Base-by-base conservation (phyloP, 2,888 invertebrate genomes). In the Heliconius ethilla region DNA sequence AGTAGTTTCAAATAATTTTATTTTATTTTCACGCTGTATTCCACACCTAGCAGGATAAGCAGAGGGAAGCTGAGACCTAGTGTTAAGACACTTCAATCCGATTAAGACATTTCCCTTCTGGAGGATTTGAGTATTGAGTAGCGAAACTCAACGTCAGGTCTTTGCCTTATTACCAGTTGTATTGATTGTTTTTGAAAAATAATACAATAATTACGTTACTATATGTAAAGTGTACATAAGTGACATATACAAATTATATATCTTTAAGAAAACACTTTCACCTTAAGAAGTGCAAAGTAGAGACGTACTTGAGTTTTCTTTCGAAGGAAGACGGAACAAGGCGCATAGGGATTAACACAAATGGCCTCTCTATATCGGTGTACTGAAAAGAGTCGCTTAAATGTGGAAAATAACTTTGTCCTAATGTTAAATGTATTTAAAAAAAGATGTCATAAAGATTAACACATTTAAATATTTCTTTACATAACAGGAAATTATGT, bases 341-440 rank as follows among this genome's bases (percentile, higher is more conserved):
- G 82, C 82, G 80, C 83, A 84, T 72, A 81, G 80, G 84, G 86
- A 86, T 86, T 86, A 86, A 80, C 80, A 78, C 78, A 85, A 82
- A 85, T 85, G 82, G 82, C 80, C 80, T 81, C 81, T 79, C 82
- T 78, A 81, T 79, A 79, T 80, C 76, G 76, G 81, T 82, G 80
- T 84, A 83, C 82, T 81, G 80, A 81, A 83, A 81, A 80, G 81
- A 80, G 75, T 75, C 76, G 77, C 78, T 81, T 77, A 77, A 77
- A 80, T 78, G 78, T 77, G 78, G 70, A 76, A 79, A 82, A 83
- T 80, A 80, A 80, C 80, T 80, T 78, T 79, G 79, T 80, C 25
- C 79, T 79, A 72, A 76, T 73, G 55, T 27, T 45, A 2, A 51
- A 66, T 27, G 40, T 62, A 29, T 37, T 72, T 55, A 33, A 72